phyloP scores from a whole-genome alignment of 2,888 invertebrate genomes.

The Hydraecia micacea region DNA sequence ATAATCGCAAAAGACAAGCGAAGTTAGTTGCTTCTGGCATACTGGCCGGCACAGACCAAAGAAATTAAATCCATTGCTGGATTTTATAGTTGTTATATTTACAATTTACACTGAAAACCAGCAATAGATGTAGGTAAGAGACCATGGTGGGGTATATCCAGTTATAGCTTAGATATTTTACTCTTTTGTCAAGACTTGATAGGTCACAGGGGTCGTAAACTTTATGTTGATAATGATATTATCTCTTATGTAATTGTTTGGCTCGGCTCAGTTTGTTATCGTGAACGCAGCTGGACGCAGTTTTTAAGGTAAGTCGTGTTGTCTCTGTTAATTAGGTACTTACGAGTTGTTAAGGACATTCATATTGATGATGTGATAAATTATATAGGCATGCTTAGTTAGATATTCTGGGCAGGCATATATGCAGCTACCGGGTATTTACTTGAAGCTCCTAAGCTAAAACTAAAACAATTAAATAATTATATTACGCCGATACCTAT shows the following conservation, averaged over 20 bases:
- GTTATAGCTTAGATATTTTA: constrained; percentile 10
- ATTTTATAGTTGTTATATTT: not conserved
- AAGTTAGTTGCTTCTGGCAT: constrained; percentile 44
- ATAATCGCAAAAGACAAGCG: constrained; percentile 49
- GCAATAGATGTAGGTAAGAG: not conserved
- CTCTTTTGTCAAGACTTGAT: constrained; percentile 38
- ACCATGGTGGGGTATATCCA: not conserved
- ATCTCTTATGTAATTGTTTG: constrained; percentile 65
- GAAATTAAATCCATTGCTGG: not conserved
- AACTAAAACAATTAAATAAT: no score
- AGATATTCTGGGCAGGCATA: not conserved
- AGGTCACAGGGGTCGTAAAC: constrained; percentile 77
- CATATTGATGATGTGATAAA: not conserved
- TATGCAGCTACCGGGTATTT: not conserved
- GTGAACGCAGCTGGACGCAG: constrained; percentile 4
- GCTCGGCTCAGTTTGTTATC: constrained; percentile 30
- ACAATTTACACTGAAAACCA: not conserved
- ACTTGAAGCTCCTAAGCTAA: not conserved
- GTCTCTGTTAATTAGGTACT: not conserved
- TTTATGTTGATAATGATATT: constrained; percentile 70
- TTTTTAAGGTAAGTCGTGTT: constrained; percentile 40
- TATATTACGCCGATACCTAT: no score
- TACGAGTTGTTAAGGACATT: constrained; percentile 2
- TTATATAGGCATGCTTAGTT: not conserved
- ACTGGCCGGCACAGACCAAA: not conserved